These are phyloP conservation scores for Octopus bimaculoides DNA, from an alignment of 1,140 invertebrate species.

Conservation along the genomic window DNA sequence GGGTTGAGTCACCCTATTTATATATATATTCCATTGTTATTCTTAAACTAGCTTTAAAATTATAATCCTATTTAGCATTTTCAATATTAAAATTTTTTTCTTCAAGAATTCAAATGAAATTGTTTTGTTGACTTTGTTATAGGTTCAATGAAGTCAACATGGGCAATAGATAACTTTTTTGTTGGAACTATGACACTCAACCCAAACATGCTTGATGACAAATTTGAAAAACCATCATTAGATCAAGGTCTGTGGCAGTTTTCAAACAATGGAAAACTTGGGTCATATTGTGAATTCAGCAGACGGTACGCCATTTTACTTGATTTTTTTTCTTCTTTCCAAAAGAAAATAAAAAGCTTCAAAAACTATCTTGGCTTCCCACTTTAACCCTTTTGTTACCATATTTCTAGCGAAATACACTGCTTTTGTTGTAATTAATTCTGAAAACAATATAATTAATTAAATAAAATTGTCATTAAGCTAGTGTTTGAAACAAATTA, in stretches of 20 bases:
- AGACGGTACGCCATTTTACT: conserved; percentile 30
- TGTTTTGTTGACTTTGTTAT: background rate
- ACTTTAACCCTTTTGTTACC: too few species aligned
- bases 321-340: background rate
- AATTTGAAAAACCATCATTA: conserved; percentile 47
- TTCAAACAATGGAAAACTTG: conserved; percentile 54
- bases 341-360: background rate
- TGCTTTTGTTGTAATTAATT: too few species aligned
- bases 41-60: too few species aligned
- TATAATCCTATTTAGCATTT: too few species aligned
- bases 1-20: too few species aligned
- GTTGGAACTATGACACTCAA: conserved; percentile 54
- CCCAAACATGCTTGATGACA: conserved; percentile 53
- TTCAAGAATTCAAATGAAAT: background rate
- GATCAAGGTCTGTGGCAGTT: conserved; percentile 54
- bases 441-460: too few species aligned
- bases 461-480: too few species aligned
- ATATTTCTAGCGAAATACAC: too few species aligned
- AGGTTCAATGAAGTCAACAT: conserved; percentile 49
- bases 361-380: too few species aligned
- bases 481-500: too few species aligned
- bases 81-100: background rate
- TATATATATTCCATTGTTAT: too few species aligned
- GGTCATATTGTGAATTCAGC: conserved; percentile 48
- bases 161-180: conserved; percentile 59